Evolutionary conservation across 2,888 invertebrate genomes (phyloP).

Genomic region (Athetis lepigone): DNA sequence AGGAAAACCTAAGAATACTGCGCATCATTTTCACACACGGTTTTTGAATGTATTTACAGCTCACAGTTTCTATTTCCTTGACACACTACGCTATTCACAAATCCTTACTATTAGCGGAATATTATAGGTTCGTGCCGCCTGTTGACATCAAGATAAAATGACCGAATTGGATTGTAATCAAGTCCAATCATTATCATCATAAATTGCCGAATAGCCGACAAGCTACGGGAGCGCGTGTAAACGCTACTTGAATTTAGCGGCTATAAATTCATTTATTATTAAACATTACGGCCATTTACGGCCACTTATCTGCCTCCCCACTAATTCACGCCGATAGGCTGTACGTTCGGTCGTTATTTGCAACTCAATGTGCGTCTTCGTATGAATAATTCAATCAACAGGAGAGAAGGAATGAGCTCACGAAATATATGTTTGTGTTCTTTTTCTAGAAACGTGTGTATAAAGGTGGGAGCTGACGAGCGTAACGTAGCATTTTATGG

Average conservation of each 20-base stretch:
- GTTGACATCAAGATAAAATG: too few relatives aligned
- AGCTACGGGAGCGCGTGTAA: slow-evolving; percentile 14
- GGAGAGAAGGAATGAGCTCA: slow-evolving; percentile 39
- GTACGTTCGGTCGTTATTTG: slow-evolving; percentile 67
- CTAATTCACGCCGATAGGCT: slow-evolving; percentile 57
- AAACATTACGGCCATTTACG: slow-evolving; percentile 55
- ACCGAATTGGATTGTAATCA: slow-evolving; percentile 24
- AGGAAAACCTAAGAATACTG: too few relatives aligned
- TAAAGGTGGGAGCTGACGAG: not conserved
- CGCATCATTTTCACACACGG: too few relatives aligned
- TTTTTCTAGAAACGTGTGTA: slow-evolving; percentile 54
- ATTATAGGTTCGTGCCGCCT: too few relatives aligned
- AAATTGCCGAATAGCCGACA: slow-evolving; percentile 23
- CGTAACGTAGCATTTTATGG: not conserved
- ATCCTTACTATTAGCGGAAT: too few relatives aligned
- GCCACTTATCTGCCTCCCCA: slow-evolving; percentile 49
- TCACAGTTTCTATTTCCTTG: too few relatives aligned
- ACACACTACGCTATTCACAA: too few relatives aligned
- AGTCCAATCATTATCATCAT: slow-evolving; percentile 9
- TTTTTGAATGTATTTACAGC: too few relatives aligned
- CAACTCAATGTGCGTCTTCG: slow-evolving; percentile 66
- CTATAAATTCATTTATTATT: slow-evolving; percentile 59
- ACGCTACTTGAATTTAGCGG: slow-evolving; percentile 39
- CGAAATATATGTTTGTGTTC: slow-evolving; percentile 58
- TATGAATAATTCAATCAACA: slow-evolving; percentile 75